Conservation (phyloP, 2,888 invertebrate species). For the Tanytarsus gracilentus region DNA sequence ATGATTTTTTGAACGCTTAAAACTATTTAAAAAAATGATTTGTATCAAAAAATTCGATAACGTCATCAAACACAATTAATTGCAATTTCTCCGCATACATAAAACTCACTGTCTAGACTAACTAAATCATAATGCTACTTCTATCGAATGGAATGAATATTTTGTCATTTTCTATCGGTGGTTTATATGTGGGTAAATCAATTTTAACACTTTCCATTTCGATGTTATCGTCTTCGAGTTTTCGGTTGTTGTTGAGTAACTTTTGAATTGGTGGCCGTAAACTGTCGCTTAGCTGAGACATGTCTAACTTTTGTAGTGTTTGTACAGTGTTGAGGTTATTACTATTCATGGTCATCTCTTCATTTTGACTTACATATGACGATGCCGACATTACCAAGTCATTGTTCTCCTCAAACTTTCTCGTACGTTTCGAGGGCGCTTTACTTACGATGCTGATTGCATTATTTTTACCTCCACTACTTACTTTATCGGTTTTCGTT, state of each 20-base stretch:
- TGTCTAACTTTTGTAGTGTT: slow-evolving; percentile 1
- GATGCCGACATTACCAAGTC: background rate
- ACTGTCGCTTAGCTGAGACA: slow-evolving; percentile 11
- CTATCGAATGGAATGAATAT: slow-evolving; percentile 22
- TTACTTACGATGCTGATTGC: slow-evolving; percentile 19
- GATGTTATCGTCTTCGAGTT: slow-evolving; percentile 36
- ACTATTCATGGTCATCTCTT: too few species aligned
- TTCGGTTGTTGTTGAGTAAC: slow-evolving; percentile 31
- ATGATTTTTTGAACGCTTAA: too few species aligned
- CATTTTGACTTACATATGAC: background rate
- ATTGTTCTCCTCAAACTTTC: slow-evolving; percentile 23
- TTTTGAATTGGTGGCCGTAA: slow-evolving; percentile 17
- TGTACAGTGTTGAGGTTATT: too few species aligned
- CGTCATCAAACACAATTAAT: too few species aligned
- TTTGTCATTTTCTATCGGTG: slow-evolving; percentile 34
- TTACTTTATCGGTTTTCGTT: slow-evolving; percentile 39
- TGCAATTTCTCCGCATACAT: too few species aligned
- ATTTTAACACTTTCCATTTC: slow-evolving; percentile 41
- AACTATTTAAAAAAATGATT: too few species aligned
- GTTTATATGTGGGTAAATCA: slow-evolving; percentile 52
- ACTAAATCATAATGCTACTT: too few species aligned
- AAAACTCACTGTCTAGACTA: too few species aligned
- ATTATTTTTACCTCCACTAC: slow-evolving; percentile 43
- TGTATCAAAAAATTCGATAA: too few species aligned
- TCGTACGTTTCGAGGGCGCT: slow-evolving; percentile 10